phyloP scores from a whole-genome alignment of 1,140 invertebrate genomes.

The Hyles vespertilio region DNA sequence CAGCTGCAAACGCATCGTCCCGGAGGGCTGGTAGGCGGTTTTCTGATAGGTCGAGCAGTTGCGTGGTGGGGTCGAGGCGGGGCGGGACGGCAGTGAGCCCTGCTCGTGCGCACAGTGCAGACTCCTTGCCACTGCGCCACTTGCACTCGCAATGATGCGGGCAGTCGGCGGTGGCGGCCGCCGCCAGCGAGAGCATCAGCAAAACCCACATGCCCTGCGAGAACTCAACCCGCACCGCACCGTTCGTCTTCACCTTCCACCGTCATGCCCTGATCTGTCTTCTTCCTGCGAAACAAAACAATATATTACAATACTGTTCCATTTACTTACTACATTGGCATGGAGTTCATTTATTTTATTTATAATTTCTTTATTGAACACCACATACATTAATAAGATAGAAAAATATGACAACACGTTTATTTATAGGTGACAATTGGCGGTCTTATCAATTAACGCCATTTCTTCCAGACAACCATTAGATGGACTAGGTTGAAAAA shows the following conservation, averaged over 20 bases:
- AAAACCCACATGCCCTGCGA: conserved; percentile 64
- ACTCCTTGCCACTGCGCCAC: conserved; percentile 90
- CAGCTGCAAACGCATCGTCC: conserved; percentile 82
- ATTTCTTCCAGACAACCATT: no score
- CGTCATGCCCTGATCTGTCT: conserved; percentile 53
- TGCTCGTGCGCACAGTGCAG: conserved; percentile 84
- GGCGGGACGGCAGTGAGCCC: conserved; percentile 82
- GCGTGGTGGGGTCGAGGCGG: conserved; percentile 83
- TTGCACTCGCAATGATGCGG: conserved; percentile 87
- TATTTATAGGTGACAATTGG: no score
- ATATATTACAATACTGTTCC: neutral
- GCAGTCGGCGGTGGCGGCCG: conserved; percentile 76
- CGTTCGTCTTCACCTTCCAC: conserved; percentile 50
- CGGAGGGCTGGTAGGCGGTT: conserved; percentile 82
- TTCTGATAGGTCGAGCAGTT: conserved; percentile 85
- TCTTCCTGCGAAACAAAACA: conserved; percentile 37
- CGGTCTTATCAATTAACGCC: no score
- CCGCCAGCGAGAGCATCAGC: conserved; percentile 57
- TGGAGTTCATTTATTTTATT: no score
- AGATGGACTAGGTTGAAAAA: no score
- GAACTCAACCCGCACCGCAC: conserved; percentile 57
- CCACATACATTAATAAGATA: no score
- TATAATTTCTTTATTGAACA: no score
- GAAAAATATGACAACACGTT: no score
- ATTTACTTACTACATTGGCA: no score